A percentile compares a stretch with the other conserved stretches of the same genome.
Evolutionary conservation across 2,797 vertebrate species (phyloP).

Genomic region (Clamator glandarius): DNA sequence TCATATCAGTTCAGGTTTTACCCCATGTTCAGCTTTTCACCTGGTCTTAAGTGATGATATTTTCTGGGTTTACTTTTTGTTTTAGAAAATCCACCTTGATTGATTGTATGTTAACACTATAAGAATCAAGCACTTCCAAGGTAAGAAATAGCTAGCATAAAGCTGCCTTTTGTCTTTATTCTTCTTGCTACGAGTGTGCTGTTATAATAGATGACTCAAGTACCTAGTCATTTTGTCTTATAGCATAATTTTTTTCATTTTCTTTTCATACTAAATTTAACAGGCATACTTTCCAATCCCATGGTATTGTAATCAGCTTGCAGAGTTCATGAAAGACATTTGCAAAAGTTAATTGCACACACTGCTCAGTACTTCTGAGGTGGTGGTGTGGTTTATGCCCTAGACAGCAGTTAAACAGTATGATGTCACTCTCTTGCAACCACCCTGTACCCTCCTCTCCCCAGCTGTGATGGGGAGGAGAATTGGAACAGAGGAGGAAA

Average conservation of each 20-base stretch:
- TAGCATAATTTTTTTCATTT: neutral
- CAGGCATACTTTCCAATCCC: neutral
- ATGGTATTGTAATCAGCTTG: neutral
- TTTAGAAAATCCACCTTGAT: neutral
- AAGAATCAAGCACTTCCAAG: neutral
- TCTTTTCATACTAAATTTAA: neutral
- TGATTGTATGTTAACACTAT: neutral
- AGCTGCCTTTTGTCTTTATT: neutral
- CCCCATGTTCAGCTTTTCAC: neutral
- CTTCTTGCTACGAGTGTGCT: neutral
- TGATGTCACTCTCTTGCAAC: too few species aligned
- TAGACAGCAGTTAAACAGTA: too few species aligned
- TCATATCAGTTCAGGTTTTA: neutral
- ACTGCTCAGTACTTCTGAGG: neutral
- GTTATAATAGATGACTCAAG: neutral
- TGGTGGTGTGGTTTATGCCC: too few species aligned
- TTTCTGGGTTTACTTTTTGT: neutral
- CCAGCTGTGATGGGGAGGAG: too few species aligned
- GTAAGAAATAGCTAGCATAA: neutral
- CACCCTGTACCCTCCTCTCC: too few species aligned
- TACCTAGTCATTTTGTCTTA: neutral
- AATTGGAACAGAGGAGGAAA: too few species aligned
- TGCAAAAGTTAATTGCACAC: neutral
- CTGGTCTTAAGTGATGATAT: neutral
- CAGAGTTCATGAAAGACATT: neutral